Evolutionary conservation across 2,797 vertebrate genomes (phyloP), one percentile per base, ranked within the genome.

Genomic region (Rhinatrema bivittatum): DNA sequence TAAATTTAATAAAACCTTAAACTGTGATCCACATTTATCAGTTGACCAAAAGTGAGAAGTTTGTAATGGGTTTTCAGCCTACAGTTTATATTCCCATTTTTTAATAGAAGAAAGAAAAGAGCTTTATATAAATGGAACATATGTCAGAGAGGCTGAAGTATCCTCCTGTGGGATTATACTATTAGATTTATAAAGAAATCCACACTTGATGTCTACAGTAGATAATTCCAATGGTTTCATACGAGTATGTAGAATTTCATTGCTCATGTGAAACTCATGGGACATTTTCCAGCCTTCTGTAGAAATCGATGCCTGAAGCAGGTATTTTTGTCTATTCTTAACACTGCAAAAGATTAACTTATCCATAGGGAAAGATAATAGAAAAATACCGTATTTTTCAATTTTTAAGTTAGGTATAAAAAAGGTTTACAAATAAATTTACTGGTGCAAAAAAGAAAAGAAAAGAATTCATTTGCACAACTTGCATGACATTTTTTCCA

Each of bases 401-500:
- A n/a, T 45, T 34, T 42, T 26, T 12, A 8, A 23, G 36, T 20
- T 6, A 16, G 20, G 24, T 28, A 9, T 20, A 1, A 25, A 15
- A 13, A 16, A 16, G 39, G 16, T 45, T 46, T 3, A 1, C 31
- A 54, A 48, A 41, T 50, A 10, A 8, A 46, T 62, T 68, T 76
- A 17, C 36, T 38, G 19, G 24, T 67, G 43, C 29, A 68, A 55
- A 35, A 34, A 24, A 40, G 46, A 52, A 48, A 55, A 57, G 36
- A n/a, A n/a, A 3, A 56, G 53, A 56, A 75, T 72, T 77, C 58
- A 71, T 75, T 76, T 80, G 56, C 77, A 65, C 67, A 62, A 63
- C 69, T 75, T 71, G 66, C 58, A 39, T 70, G 72, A 68, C 50
- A 41, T 53, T 70, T 78, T 78, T 84, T 84, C 72, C 72, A 69